Base-by-base conservation (phyloP, 2,113 vertebrate species). In the Eublepharis macularius region DNA sequence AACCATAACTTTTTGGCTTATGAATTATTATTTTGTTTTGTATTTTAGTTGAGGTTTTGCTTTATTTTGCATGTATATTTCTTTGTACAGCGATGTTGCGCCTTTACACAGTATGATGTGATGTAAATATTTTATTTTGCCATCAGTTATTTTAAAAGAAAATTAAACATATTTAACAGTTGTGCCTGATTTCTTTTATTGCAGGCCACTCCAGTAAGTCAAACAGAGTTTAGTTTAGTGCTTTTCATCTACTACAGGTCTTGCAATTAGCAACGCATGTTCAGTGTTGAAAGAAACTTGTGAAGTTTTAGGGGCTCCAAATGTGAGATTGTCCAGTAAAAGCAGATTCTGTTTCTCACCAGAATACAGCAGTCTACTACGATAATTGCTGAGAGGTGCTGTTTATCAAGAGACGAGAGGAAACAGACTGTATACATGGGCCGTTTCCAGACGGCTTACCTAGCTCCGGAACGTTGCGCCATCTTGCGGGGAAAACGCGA, bases 41-140 rank as follows among this genome's bases (percentile, higher is more conserved):
- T 90, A 96, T 97, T 97, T 98, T 93, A 96, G 95, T 96, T 96
- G 94, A 95, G 94, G 90, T 97, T 97, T 95, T 96, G 95, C 96
- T 97, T 98, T 96, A 94, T 97, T 98, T 98, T 98, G 98, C 98
- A 98, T 98, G 98, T 99, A 98, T 96, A 98, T 98, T 98, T 98
- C 97, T 98, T 97, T 98, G 98, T 98, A 98, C 97, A 99, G 97
- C 96, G 95, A 96, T 88, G n/a, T 96, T 97, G 96, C 95, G 95
- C 97, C 97, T 98, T 98, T 97, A 98, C 98, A 97, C 96, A 96
- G 96, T 97, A 97, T 94, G 96, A 97, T 87, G 95, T 97, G 97
- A 97, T 99, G 98, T 99, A 98, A 97, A 98, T 98, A 99, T 97
- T 97, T 97, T 97, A 96, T 97, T 99, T 98, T 97, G 97, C 97